Percentiles rank a stretch among this genome's conserved stretches.
These are phyloP conservation scores for Eremophila alpestris DNA, from an alignment of 2,797 vertebrate species.

Conservation along the genomic window DNA sequence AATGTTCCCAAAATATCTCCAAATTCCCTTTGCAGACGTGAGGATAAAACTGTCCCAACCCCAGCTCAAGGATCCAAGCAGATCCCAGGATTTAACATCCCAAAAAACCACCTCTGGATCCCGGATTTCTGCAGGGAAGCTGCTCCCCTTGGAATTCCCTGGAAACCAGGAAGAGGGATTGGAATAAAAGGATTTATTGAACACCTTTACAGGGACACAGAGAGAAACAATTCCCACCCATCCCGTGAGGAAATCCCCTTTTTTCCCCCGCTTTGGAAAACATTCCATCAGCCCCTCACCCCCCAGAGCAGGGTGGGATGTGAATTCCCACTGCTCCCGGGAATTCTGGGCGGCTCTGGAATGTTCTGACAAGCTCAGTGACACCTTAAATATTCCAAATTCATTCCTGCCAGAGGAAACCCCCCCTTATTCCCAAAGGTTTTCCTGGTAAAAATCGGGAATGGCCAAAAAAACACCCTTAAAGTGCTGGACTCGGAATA, in stretches of 20 bases:
- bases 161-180: no score
- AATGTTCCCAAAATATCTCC: rapidly evolving
- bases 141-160: rapidly evolving
- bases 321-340: neutral
- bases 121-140: neutral
- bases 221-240: neutral
- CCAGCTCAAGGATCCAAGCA: rapidly evolving
- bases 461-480: conserved; percentile 42
- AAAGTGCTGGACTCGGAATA: conserved; percentile 77
- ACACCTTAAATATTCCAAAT: neutral
- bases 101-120: neutral
- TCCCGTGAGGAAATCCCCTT: neutral
- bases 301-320: neutral
- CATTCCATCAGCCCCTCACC: neutral
- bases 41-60: neutral
- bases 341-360: neutral
- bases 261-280: neutral
- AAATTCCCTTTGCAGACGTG: neutral
- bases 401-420: neutral
- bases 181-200: conserved; percentile 41
- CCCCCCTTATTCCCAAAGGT: neutral
- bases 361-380: neutral
- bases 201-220: neutral
- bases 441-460: neutral
- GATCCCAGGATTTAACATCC: neutral